Percentiles rank a stretch among this genome's conserved stretches.
phyloP scores from a whole-genome alignment of 2,113 vertebrate species.

The Sturnus vulgaris region DNA sequence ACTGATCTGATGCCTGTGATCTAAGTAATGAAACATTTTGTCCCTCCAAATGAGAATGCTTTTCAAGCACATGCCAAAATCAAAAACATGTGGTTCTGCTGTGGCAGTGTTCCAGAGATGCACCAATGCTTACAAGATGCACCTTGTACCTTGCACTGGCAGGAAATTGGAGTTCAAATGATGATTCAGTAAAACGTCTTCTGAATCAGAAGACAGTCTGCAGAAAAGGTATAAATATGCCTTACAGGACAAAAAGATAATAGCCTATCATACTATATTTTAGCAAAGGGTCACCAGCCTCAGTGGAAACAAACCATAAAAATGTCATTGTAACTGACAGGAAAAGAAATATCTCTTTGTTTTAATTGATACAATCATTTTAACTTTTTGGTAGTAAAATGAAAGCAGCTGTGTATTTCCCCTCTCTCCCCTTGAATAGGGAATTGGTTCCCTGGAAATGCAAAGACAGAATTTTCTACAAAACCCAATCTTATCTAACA shows the following conservation, averaged over 20 bases:
- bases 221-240: background rate
- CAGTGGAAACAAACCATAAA: background rate
- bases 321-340: background rate
- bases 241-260: background rate
- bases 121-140: background rate
- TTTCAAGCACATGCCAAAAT: background rate
- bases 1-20: background rate
- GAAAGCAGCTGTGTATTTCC: background rate
- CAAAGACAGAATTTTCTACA: background rate
- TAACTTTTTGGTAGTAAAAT: background rate
- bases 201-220: background rate
- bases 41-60: background rate
- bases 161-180: background rate
- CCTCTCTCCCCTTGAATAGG: background rate
- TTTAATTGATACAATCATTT: background rate
- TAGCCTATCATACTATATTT: background rate
- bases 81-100: background rate
- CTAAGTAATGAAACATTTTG: conserved; percentile 1
- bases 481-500: background rate
- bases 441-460: background rate
- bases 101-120: background rate
- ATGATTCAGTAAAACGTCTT: background rate
- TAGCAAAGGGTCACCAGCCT: background rate
- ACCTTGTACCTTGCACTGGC: background rate
- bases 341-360: background rate